Evolutionary conservation across 1,140 invertebrate genomes (phyloP).

Genomic region (Drosophila kikkawai): DNA sequence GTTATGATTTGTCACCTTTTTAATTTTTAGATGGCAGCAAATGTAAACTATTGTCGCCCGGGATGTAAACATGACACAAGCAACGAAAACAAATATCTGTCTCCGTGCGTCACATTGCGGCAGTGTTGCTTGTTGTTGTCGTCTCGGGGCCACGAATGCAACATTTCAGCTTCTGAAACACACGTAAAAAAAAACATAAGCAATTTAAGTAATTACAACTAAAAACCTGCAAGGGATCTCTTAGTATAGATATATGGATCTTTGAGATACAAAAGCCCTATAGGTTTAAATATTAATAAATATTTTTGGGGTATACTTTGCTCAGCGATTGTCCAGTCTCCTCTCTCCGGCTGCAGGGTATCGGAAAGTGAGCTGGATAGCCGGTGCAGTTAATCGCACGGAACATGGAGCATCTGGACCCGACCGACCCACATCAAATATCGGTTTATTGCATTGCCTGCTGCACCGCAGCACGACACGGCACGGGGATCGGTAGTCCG

Average conservation of each 20-base stretch:
- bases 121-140: constrained; percentile 16
- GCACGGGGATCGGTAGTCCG: constrained; percentile 1
- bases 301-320: neutral
- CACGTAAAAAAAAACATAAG: neutral
- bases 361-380: neutral
- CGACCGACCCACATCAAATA: constrained; percentile 74
- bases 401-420: constrained; percentile 35
- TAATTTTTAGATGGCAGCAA: constrained; percentile 75
- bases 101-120: constrained; percentile 41
- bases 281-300: neutral
- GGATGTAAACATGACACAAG: constrained; percentile 65
- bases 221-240: neutral
- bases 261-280: neutral
- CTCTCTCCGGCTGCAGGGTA: constrained; percentile 6
- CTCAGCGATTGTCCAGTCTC: neutral
- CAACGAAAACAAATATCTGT: constrained; percentile 70
- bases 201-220: too few relatives aligned
- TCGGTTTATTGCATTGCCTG: constrained; percentile 71
- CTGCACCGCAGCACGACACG: constrained; percentile 38
- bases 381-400: constrained; percentile 18
- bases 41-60: constrained; percentile 76
- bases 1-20: constrained; percentile 79
- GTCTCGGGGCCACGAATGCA: constrained; percentile 3
- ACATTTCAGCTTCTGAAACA: neutral
- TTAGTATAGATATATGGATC: neutral